Percentiles rank a stretch among this genome's conserved stretches.
Evolutionary conservation across 2,888 invertebrate species (phyloP).

Genomic region (Sicus ferrugineus): DNA sequence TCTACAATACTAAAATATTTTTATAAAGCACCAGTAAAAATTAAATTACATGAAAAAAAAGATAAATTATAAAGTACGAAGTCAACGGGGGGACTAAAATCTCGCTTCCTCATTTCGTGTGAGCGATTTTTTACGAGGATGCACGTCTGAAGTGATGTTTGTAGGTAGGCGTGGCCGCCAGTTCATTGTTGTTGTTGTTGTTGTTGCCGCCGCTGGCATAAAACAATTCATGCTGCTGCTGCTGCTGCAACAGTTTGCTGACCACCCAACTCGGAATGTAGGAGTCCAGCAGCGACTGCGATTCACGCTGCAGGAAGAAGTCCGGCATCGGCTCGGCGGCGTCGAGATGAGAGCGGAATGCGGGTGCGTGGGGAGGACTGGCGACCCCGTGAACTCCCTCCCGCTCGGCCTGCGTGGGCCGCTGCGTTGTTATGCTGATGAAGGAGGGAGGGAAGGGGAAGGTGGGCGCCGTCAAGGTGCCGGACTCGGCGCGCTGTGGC

Average conservation of each 20-base stretch:
- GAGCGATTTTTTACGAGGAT: not conserved
- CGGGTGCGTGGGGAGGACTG: not conserved
- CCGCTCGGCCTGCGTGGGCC: constrained; percentile 23
- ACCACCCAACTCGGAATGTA: constrained; percentile 70
- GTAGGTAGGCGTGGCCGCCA: constrained; percentile 13
- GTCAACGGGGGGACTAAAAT: too few relatives aligned
- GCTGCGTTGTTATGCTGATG: constrained; percentile 53
- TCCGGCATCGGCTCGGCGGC: constrained; percentile 50
- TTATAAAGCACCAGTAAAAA: too few relatives aligned
- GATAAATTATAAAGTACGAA: too few relatives aligned
- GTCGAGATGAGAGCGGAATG: too few relatives aligned
- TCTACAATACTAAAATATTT: too few relatives aligned
- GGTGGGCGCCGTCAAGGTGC: constrained; percentile 38
- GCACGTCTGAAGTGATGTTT: constrained; percentile 4
- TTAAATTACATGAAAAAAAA: too few relatives aligned
- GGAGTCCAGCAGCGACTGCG: constrained; percentile 69
- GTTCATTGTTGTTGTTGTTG: not conserved
- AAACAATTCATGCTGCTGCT: constrained; percentile 48
- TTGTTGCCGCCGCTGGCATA: not conserved
- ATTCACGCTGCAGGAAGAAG: constrained; percentile 56
- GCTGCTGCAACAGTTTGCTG: constrained; percentile 51
- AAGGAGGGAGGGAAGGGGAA: constrained; percentile 61
- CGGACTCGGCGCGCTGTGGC: constrained; percentile 48
- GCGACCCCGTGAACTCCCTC: not conserved
- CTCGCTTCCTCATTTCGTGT: not conserved